Conservation (phyloP, 1,140 invertebrate species). For the Teleogryllus occipitalis region DNA sequence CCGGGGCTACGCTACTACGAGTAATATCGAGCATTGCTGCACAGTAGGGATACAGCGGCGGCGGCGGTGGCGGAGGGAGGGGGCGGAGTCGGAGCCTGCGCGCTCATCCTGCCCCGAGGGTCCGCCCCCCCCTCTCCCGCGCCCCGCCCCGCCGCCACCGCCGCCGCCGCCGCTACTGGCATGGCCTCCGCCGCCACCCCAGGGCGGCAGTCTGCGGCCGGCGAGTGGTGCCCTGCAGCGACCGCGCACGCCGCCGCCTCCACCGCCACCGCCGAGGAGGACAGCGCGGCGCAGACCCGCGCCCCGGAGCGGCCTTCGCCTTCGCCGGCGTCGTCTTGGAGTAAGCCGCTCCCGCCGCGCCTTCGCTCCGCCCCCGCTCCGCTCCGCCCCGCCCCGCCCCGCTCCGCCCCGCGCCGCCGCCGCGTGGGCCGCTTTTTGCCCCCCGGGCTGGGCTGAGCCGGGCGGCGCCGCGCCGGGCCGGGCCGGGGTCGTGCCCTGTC, state of each 20-base stretch:
- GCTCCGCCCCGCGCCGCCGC: too few species aligned
- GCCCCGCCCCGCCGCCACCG: too few species aligned
- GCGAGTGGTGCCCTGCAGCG: neutral
- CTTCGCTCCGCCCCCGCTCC: neutral
- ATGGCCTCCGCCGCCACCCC: neutral
- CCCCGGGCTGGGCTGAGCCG: too few species aligned
- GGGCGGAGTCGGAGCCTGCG: neutral
- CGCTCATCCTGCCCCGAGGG: neutral
- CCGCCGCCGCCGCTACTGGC: neutral
- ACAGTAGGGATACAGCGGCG: neutral
- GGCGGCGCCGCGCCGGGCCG: too few species aligned
- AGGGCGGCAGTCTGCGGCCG: neutral
- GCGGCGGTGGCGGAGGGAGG: too few species aligned
- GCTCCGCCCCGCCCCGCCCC: too few species aligned
- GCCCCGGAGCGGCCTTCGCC: neutral
- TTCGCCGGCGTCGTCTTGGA: too few species aligned
- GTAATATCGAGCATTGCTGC: neutral
- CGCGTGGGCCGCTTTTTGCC: neutral
- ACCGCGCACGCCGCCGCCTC: neutral
- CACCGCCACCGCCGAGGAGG: too few species aligned
- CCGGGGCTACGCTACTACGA: neutral
- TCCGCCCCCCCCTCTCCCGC: too few species aligned
- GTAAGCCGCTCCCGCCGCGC: too few species aligned
- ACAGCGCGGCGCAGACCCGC: too few species aligned
- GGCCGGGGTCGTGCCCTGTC: neutral